Conservation (phyloP, 2,888 invertebrate species). For the Xestia sexstrigata region DNA sequence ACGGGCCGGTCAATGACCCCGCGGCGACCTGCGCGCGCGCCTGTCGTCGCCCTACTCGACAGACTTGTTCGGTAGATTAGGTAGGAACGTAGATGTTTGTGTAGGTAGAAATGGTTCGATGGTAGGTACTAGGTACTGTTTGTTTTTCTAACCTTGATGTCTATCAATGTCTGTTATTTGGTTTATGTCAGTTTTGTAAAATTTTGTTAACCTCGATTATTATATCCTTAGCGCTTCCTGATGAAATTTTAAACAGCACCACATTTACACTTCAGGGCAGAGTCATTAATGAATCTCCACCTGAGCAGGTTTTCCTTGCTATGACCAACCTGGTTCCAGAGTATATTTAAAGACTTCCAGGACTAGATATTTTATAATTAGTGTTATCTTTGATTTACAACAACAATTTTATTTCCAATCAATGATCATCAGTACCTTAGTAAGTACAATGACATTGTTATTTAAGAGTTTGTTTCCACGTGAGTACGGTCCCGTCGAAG, state of each 20-base stretch:
- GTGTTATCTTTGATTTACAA: background rate
- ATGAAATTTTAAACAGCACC: background rate
- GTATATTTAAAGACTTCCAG: too few species aligned
- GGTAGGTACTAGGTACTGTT: background rate
- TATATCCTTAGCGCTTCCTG: background rate
- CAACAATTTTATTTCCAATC: background rate
- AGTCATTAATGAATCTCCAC: too few species aligned
- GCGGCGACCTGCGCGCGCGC: conserved; percentile 86
- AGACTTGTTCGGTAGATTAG: conserved; percentile 68
- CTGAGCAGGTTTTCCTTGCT: too few species aligned
- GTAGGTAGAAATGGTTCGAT: conserved; percentile 53
- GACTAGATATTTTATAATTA: background rate
- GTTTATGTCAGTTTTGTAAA: background rate
- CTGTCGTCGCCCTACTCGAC: conserved; percentile 81
- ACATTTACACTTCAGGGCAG: too few species aligned
- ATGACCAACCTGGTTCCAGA: too few species aligned
- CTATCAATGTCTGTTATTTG: background rate
- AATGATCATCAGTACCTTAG: background rate
- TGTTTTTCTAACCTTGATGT: background rate
- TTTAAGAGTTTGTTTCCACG: background rate
- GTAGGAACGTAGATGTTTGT: conserved; percentile 56
- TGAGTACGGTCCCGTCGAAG: background rate
- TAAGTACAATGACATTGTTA: background rate
- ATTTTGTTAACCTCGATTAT: background rate
- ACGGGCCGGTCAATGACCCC: conserved; percentile 87